Percentiles rank a stretch among this genome's conserved stretches.
phyloP scores from a whole-genome alignment of 2,888 invertebrate genomes.

The Hydroisotoma schaefferi region DNA sequence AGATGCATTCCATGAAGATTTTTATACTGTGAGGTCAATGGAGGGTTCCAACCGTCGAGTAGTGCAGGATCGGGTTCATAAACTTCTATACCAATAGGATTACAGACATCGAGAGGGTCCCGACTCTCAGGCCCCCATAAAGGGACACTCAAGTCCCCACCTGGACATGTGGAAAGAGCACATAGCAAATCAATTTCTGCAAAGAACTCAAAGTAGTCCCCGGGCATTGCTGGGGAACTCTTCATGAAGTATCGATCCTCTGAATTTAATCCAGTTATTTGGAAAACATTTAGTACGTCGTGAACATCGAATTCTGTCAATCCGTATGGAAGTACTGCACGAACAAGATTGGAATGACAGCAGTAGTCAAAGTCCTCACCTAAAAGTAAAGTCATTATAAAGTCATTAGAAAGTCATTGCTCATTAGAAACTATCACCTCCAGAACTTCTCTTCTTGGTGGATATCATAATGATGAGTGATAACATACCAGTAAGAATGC shows the following conservation, averaged over 20 bases:
- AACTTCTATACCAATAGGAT: slow-evolving; percentile 42
- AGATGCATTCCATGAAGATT: slow-evolving; percentile 35
- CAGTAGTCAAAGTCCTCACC: slow-evolving; percentile 54
- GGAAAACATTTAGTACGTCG: slow-evolving; percentile 58
- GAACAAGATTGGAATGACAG: slow-evolving; percentile 55
- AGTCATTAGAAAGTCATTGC: no score
- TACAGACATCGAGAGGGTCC: slow-evolving; percentile 38
- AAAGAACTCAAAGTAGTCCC: slow-evolving; percentile 57
- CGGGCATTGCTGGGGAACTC: slow-evolving; percentile 55
- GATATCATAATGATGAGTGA: no score
- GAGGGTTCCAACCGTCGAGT: slow-evolving; percentile 31
- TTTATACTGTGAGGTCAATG: slow-evolving; percentile 25
- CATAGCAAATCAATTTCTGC: slow-evolving; percentile 57
- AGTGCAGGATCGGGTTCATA: slow-evolving; percentile 26
- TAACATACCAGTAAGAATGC: slow-evolving; percentile 55
- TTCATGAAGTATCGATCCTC: slow-evolving; percentile 57
- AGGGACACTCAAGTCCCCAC: slow-evolving; percentile 49
- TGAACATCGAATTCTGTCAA: slow-evolving; percentile 56
- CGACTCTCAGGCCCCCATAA: slow-evolving; percentile 40
- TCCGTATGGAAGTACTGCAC: slow-evolving; percentile 53
- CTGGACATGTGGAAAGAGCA: slow-evolving; percentile 55
- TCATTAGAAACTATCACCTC: no score
- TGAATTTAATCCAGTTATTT: slow-evolving; percentile 54
- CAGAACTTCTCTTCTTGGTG: no score
- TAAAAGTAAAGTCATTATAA: no score